Conservation (phyloP, 2,113 vertebrate species). For the Plestiodon gilberti region DNA sequence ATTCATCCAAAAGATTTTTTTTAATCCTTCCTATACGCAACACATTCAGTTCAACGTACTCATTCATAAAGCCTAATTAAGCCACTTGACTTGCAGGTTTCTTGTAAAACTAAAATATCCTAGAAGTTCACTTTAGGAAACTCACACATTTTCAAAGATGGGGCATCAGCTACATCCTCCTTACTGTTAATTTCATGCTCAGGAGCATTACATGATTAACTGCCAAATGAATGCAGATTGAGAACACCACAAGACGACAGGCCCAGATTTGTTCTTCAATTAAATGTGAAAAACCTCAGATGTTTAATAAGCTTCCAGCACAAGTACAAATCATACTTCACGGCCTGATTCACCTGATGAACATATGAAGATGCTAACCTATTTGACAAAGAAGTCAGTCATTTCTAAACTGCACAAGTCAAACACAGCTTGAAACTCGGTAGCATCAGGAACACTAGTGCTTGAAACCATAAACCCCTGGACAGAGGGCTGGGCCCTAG, state of each 20-base stretch:
- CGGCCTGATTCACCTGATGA: neutral
- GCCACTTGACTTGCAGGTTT: neutral
- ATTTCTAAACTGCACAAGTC: neutral
- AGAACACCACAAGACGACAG: neutral
- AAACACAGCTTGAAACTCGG: neutral
- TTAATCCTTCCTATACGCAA: neutral
- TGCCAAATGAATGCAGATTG: neutral
- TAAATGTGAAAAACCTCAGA: neutral
- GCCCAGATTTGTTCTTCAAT: constrained; percentile 8
- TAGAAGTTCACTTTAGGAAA: neutral
- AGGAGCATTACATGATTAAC: neutral
- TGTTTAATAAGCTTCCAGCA: neutral
- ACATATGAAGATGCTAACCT: neutral
- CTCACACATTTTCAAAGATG: neutral
- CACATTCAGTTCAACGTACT: neutral
- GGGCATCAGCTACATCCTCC: neutral
- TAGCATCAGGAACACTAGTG: neutral
- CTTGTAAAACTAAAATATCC: neutral
- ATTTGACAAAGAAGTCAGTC: neutral
- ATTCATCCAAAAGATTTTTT: neutral
- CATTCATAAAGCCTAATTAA: neutral
- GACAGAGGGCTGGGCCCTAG: neutral
- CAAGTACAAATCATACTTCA: neutral
- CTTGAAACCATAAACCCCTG: neutral
- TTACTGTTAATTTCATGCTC: neutral